Evolutionary conservation across 2,797 vertebrate genomes (phyloP), one percentile per base, ranked within the genome.

Genomic region (Anabacerthia variegaticeps): DNA sequence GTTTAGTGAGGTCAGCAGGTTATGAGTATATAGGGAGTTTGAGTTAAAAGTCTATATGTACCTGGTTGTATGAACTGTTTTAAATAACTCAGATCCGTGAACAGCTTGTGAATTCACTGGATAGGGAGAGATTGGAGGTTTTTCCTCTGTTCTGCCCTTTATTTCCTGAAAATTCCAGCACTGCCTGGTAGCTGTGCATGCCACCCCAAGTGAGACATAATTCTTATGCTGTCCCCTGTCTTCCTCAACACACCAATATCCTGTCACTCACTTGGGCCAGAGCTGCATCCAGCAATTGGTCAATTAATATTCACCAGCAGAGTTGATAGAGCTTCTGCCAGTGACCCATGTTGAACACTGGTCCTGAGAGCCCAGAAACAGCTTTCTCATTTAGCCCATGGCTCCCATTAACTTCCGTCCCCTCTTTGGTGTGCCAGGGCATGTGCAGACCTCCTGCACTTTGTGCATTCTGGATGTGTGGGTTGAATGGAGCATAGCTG

Each of bases 11-110:
- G 51, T 94, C 32, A 46, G 43, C 21, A 62, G 51, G 7, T 51
- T 79, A 12, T 37, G 52, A 69, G 24, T 27, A 18, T 27, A 44
- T 0, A 14, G 11, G 22, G 36, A 67, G 22, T 85, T 68, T 65
- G 18, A 52, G 32, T 69, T 56, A 48, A 36, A 71, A 32, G 10
- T 69, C 66, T 48, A 0, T 14, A 6, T 0, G 0, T 48, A 13
- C 39, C 14, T 37, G 7, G 41, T 61, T 56, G 21, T 56, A 61
- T 27, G 37, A 17, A 15, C 8, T 59, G 11, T 73, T 63, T 58
- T 54, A 24, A 39, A 48, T 30, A 65, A 6, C 28, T 67, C 14
- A 6, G 20, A 26, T 48, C 10, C 10, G 6, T 18, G 6, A 82
- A 51, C 16, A 46, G 24, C 4, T 7, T 1, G 3, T 24, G n/a